Evolutionary conservation across 2,888 invertebrate genomes (phyloP).

Genomic region (Tanytarsus gracilentus): DNA sequence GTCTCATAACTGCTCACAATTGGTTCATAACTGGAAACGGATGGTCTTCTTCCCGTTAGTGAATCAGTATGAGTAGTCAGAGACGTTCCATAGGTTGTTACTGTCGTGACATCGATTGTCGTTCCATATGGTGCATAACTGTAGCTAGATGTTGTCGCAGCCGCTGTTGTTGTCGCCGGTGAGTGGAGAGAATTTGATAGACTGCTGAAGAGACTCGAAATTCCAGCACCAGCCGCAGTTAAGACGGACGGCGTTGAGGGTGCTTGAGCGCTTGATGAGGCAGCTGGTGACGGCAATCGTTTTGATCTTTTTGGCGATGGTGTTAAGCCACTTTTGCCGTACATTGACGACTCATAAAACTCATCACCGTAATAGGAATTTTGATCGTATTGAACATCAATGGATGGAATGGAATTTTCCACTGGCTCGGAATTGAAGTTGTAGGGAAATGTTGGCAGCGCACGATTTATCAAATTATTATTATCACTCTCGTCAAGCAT

Average conservation of each 20-base stretch:
- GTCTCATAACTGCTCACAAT: not conserved
- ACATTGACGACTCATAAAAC: conserved; percentile 14
- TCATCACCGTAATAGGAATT: conserved; percentile 19
- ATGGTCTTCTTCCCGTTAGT: not conserved
- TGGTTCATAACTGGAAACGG: not conserved
- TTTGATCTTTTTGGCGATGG: conserved; percentile 22
- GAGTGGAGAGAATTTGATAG: conserved; percentile 20
- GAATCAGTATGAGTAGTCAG: too few species aligned
- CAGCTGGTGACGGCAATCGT: conserved; percentile 3
- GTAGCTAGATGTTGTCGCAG: not conserved
- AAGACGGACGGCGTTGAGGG: conserved; percentile 2
- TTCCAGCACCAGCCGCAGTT: conserved; percentile 15
- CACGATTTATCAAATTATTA: conserved; percentile 17
- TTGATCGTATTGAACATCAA: conserved; percentile 20
- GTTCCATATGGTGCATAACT: not conserved
- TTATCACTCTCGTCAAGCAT: conserved; percentile 22
- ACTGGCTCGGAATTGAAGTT: conserved; percentile 18
- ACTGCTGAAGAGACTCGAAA: conserved; percentile 21
- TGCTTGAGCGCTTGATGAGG: not conserved
- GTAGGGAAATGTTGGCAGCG: conserved; percentile 29
- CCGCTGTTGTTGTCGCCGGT: conserved; percentile 4
- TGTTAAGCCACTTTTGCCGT: not conserved
- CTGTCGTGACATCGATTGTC: not conserved
- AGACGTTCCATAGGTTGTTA: not conserved
- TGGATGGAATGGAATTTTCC: not conserved